Percentiles rank a stretch among this genome's conserved stretches.
Conservation (phyloP, 2,113 vertebrate species). For the Chlorodrepanis virens region DNA sequence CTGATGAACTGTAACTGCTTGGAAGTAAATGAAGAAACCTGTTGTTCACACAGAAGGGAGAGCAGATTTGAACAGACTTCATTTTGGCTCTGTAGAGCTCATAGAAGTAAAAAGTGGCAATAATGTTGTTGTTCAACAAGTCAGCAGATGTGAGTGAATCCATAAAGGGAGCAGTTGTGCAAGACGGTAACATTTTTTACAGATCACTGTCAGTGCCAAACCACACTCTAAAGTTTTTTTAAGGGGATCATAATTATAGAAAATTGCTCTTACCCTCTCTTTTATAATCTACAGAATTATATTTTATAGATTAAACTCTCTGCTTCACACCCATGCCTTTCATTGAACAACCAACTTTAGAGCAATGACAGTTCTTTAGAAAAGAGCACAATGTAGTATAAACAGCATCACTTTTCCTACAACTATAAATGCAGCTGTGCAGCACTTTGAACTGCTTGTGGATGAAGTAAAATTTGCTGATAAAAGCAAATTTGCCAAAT, state of each 20-base stretch:
- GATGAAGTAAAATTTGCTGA: not conserved
- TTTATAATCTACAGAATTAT: not conserved
- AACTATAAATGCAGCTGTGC: not conserved
- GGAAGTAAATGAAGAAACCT: not conserved
- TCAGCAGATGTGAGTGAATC: constrained; percentile 5
- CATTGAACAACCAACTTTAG: not conserved
- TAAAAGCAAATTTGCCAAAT: not conserved
- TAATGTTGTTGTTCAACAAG: constrained; percentile 20
- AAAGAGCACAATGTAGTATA: not conserved
- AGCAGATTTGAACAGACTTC: not conserved
- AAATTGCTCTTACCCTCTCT: not conserved
- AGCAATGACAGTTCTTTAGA: not conserved
- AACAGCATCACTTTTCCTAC: not conserved
- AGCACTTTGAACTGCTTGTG: not conserved
- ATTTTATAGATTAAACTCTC: not conserved
- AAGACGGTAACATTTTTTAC: constrained; percentile 5
- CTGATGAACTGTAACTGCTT: not conserved
- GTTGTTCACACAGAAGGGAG: not conserved
- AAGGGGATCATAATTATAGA: not conserved
- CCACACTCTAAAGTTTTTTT: not conserved
- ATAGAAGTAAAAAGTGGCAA: not conserved
- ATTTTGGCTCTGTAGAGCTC: not conserved
- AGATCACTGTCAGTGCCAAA: not conserved
- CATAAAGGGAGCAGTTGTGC: not conserved
- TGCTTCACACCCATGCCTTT: not conserved